Percentiles rank a stretch among this genome's conserved stretches.
These are phyloP conservation scores for Apamea monoglypha DNA, from an alignment of 2,888 invertebrate species.

Conservation along the genomic window DNA sequence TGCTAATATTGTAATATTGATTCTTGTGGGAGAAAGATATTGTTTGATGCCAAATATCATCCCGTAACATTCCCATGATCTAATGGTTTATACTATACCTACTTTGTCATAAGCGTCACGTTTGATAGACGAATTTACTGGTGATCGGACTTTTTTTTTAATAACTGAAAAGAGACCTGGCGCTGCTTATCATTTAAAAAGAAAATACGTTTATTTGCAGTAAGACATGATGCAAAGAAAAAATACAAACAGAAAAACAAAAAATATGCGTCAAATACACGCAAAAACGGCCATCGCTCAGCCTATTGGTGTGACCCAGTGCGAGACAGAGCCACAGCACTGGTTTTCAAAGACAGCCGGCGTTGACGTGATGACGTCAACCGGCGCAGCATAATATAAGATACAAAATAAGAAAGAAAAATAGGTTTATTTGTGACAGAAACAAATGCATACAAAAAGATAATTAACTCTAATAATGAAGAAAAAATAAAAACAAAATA, in stretches of 20 bases:
- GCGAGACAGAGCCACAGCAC: not conserved
- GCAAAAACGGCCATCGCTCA: not conserved
- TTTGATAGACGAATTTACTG: not conserved
- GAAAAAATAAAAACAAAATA: no score
- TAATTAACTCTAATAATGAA: no score
- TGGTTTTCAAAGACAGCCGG: not conserved
- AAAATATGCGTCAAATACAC: no score
- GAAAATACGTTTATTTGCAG: no score
- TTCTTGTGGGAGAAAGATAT: conserved; percentile 13
- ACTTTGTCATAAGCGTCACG: not conserved
- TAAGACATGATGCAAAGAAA: no score
- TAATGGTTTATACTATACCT: not conserved
- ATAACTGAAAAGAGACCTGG: not conserved
- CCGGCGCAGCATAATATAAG: not conserved
- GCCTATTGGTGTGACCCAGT: not conserved
- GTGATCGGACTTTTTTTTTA: not conserved
- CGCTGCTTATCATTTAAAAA: not conserved
- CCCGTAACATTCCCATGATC: not conserved
- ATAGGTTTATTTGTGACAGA: no score
- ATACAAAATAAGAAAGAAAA: not conserved
- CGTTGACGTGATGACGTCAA: not conserved
- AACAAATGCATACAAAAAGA: no score
- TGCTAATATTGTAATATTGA: conserved; percentile 18
- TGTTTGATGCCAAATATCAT: not conserved
- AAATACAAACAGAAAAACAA: no score